These are phyloP conservation scores for Chauna torquata DNA, from an alignment of 2,113 vertebrate species.

Conservation along the genomic window DNA sequence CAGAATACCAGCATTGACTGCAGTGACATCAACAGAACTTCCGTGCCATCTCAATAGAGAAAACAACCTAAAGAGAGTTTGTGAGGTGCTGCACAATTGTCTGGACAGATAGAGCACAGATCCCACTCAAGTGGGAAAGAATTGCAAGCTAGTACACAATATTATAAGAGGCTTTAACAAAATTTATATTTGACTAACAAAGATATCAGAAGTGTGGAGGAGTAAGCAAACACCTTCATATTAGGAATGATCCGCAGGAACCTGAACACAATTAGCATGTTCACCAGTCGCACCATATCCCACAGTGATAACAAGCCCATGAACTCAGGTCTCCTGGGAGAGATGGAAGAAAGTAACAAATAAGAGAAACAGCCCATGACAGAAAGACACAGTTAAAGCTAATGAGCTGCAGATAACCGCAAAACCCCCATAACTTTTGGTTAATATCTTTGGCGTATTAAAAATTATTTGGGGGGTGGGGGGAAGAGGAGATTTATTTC, in stretches of 20 bases:
- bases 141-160: accelerated
- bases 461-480: background rate
- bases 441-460: background rate
- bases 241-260: conserved; percentile 92
- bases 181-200: background rate
- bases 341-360: background rate
- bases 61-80: background rate
- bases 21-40: background rate
- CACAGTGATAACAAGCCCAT: conserved; percentile 82
- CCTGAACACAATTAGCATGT: conserved; percentile 92
- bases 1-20: background rate
- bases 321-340: conserved; percentile 77
- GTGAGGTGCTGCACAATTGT: background rate
- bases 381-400: background rate
- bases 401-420: background rate
- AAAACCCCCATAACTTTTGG: background rate
- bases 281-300: conserved; percentile 90
- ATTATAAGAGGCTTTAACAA: background rate
- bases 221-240: conserved; percentile 80
- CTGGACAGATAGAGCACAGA: background rate
- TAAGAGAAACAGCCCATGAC: background rate
- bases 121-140: background rate
- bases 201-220: accelerated
- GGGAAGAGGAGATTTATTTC: background rate
- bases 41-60: background rate